Percentiles rank a stretch among this genome's conserved stretches.
These are phyloP conservation scores for Rhinolophus sinicus DNA, from an alignment of 2,113 vertebrate genomes.

Conservation along the genomic window DNA sequence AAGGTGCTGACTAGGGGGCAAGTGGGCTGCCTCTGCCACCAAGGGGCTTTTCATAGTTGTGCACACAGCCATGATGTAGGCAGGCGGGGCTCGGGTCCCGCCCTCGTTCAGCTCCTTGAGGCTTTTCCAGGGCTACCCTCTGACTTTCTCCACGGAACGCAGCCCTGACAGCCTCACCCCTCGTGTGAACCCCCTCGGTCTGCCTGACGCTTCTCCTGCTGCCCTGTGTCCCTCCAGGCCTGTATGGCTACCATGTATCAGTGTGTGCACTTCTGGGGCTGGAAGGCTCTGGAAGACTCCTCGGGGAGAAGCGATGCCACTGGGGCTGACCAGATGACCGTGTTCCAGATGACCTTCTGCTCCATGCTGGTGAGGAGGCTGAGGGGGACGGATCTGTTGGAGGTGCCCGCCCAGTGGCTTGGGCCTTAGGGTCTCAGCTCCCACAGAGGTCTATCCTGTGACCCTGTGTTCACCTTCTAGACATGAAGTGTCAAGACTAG, in stretches of 20 bases:
- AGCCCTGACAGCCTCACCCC: not conserved
- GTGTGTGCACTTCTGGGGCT: constrained; percentile 75
- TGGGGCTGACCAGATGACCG: not conserved
- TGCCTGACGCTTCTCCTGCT: rapidly evolving
- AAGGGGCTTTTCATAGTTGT: too few relatives aligned
- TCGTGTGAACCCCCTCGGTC: rapidly evolving
- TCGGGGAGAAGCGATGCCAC: not conserved
- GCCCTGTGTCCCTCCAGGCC: constrained; percentile 38
- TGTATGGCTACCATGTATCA: constrained; percentile 64
- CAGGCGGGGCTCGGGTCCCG: not conserved
- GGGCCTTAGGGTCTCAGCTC: rapidly evolving
- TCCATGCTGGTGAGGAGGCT: constrained; percentile 60
- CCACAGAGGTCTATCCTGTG: rapidly evolving
- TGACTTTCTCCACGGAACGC: not conserved
- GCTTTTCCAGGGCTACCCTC: not conserved
- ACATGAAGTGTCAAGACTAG: rapidly evolving
- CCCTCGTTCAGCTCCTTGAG: not conserved
- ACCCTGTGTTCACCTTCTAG: not conserved
- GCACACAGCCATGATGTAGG: rapidly evolving
- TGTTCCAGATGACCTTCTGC: constrained; percentile 69
- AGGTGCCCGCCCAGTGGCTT: not conserved
- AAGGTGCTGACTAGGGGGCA: not conserved
- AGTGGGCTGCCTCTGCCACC: not conserved
- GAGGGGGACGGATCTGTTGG: not conserved
- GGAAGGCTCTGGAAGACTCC: constrained; percentile 50